Base-by-base conservation (phyloP, 2,888 invertebrate species). In the Osmoderma eremita region DNA sequence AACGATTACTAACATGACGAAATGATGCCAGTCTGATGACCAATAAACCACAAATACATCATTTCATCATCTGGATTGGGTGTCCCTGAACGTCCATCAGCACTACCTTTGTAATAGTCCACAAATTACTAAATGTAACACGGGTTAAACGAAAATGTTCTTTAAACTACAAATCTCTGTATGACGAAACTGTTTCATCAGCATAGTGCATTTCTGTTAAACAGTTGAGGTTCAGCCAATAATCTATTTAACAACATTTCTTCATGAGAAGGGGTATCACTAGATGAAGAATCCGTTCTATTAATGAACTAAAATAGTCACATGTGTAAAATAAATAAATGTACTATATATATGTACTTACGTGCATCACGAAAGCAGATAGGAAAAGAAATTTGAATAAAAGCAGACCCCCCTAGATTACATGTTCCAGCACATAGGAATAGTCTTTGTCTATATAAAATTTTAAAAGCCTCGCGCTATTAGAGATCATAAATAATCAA, bases 1-100 rank as follows among this genome's bases (percentile, higher is more conserved):
- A 69, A 8, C 67, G 22, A 36, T 69, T 65, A 5, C 49, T 64
- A 8, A 69, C 69, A 58, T 69, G 67, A 30, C 61, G 63, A 49
- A 67, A 69, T 6, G 17, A 38, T 18, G 69, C 67, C n/a, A 1
- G 67, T 56, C 41, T 69, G 56, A 38, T 69, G 67, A 30, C 64
- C 67, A 30, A 42, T 42, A 67, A 51, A 69, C 69, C 67, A 69
- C 10, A 58, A 36, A 45, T 12, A 65, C n/a, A 48, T 6, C 39
- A 58, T 12, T 20, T 65, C 42, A 42, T 13, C 4, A 41, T 53
- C 42, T 54, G 67, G 18, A 48, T n/a, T 50, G 42, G 65, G 22
- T 45, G 56, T 65, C 38, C 58, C 58, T 12, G 18, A 65, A 3
- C n/a, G 2, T 39, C 63, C 67, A 13, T n/a, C 17, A 15, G 6